Conservation (phyloP, 2,888 invertebrate species). For the Pantelozetes paolii region DNA sequence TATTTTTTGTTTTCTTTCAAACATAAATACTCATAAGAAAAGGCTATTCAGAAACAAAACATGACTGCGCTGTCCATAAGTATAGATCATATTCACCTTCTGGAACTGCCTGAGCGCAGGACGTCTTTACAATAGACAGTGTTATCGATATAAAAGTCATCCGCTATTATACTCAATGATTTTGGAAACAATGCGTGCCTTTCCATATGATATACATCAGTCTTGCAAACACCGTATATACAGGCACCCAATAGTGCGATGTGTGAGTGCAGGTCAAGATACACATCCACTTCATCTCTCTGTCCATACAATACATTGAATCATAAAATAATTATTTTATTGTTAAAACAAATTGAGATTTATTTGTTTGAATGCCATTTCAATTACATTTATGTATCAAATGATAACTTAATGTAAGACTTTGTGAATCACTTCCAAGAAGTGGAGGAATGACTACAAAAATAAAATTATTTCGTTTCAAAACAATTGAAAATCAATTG, state of each 20-base stretch:
- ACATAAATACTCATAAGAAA: slow-evolving; percentile 3
- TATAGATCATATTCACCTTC: slow-evolving; percentile 60
- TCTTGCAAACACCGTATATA: slow-evolving; percentile 88
- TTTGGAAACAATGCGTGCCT: slow-evolving; percentile 92
- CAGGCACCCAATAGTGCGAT: slow-evolving; percentile 87
- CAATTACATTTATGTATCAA: too few species aligned
- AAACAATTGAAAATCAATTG: too few species aligned
- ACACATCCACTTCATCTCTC: slow-evolving; percentile 77
- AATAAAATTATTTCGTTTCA: too few species aligned
- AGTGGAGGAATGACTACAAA: too few species aligned
- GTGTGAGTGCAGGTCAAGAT: slow-evolving; percentile 91
- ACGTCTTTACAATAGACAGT: slow-evolving; percentile 91
- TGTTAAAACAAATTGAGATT: neutral
- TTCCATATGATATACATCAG: slow-evolving; percentile 86
- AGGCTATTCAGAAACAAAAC: neutral
- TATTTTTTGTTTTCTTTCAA: neutral
- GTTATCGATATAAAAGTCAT: slow-evolving; percentile 77
- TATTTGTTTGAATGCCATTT: neutral
- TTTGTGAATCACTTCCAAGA: too few species aligned
- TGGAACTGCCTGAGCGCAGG: slow-evolving; percentile 76
- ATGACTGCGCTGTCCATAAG: neutral
- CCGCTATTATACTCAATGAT: slow-evolving; percentile 75
- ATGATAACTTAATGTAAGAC: too few species aligned
- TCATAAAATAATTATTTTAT: neutral
- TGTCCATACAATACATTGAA: slow-evolving; percentile 48